Percentiles rank a stretch among this genome's conserved stretches.
Conservation (phyloP, 2,888 invertebrate genomes). For the Pristionchus maxplancki region DNA sequence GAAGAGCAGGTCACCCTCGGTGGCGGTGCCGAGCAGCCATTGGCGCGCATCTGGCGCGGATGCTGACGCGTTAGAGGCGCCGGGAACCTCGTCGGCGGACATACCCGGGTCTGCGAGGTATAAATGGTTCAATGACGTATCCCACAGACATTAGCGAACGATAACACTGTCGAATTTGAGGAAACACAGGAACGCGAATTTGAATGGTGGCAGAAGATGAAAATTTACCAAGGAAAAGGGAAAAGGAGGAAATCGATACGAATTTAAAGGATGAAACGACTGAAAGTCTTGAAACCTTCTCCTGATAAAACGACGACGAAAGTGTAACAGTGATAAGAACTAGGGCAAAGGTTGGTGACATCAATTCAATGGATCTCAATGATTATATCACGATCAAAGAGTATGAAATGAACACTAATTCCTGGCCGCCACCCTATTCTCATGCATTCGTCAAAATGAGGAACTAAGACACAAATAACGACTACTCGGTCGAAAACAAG, state of each 20-base stretch:
- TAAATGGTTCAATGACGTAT: not conserved
- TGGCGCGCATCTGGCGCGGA: not conserved
- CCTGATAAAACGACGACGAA: not conserved
- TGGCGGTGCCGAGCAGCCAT: not conserved
- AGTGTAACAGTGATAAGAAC: constrained; percentile 17
- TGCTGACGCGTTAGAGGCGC: not conserved
- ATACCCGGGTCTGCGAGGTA: not conserved
- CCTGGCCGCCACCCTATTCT: not conserved
- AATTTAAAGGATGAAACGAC: not conserved
- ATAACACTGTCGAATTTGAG: not conserved
- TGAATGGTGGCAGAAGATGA: not conserved
- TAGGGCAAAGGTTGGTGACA: not conserved
- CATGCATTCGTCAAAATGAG: not conserved
- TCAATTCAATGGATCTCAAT: not conserved
- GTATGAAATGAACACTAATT: not conserved
- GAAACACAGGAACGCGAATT: not conserved
- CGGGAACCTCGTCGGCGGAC: not conserved
- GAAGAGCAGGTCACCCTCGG: constrained; percentile 33
- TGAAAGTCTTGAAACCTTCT: not conserved
- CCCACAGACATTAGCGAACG: not conserved
- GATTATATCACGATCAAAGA: no score
- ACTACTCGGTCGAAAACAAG: not conserved
- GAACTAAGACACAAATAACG: not conserved
- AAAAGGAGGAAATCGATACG: not conserved
- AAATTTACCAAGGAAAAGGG: not conserved